Conservation (phyloP, 1,140 invertebrate species). For the Campodea augens region DNA sequence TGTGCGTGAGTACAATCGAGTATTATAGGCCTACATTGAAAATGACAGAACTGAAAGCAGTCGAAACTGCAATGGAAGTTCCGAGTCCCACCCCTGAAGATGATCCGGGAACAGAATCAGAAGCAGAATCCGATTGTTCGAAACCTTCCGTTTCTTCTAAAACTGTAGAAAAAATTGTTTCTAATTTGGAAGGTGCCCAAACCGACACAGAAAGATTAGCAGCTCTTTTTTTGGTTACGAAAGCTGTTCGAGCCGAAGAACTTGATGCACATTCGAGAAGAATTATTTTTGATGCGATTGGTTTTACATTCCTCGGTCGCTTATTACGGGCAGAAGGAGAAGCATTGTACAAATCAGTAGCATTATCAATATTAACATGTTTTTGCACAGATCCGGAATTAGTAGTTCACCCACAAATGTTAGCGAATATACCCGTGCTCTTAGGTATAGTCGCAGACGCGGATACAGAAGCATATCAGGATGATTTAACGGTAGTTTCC, state of each 20-base stretch:
- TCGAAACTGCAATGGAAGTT: too few species aligned
- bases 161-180: conserved; percentile 57
- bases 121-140: too few species aligned
- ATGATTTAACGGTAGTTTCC: conserved; percentile 67
- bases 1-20: too few species aligned
- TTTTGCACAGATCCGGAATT: conserved; percentile 61
- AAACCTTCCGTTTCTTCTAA: too few species aligned
- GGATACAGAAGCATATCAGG: conserved; percentile 53
- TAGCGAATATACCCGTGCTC: conserved; percentile 56
- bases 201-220: conserved; percentile 82
- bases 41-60: too few species aligned
- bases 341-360: conserved; percentile 72
- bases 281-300: conserved; percentile 70
- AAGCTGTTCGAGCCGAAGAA: conserved; percentile 59
- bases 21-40: too few species aligned
- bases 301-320: conserved; percentile 60
- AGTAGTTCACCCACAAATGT: conserved; percentile 57
- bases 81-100: too few species aligned
- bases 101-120: too few species aligned
- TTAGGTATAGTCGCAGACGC: conserved; percentile 61
- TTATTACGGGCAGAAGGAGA: conserved; percentile 41
- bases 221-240: conserved; percentile 73
- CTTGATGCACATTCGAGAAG: conserved; percentile 47
- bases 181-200: conserved; percentile 49
- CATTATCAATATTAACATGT: conserved; percentile 57